Conservation (phyloP, 2,888 invertebrate genomes). For the Muscina levida region DNA sequence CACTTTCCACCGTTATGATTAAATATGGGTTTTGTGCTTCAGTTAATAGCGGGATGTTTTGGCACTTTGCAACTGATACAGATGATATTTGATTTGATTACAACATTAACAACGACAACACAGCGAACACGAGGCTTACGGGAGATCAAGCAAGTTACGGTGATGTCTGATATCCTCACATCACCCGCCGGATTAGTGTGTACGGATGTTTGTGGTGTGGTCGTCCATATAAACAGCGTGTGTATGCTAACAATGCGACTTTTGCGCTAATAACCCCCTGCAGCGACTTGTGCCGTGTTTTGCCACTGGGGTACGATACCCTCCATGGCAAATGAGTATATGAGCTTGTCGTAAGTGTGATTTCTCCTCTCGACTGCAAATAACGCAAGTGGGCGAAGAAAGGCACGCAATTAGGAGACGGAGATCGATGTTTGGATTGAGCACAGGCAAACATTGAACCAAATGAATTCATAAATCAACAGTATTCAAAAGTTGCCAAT, state of each 20-base stretch:
- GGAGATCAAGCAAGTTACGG: conserved; percentile 56
- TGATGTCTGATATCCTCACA: conserved; percentile 24
- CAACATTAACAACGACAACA: conserved; percentile 54
- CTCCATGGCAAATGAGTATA: too few species aligned
- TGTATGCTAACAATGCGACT: conserved; percentile 53
- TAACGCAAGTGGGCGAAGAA: too few species aligned
- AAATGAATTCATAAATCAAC: too few species aligned
- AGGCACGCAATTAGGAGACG: too few species aligned
- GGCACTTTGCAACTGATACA: conserved; percentile 59
- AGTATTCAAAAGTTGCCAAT: too few species aligned
- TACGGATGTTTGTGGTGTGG: conserved; percentile 29
- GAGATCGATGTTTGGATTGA: too few species aligned
- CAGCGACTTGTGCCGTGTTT: conserved; percentile 49
- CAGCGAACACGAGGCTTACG: conserved; percentile 2
- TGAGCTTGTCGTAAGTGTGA: too few species aligned
- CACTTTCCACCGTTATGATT: conserved; percentile 43
- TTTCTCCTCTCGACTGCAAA: too few species aligned
- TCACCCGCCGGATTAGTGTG: background rate
- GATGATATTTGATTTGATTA: conserved; percentile 64
- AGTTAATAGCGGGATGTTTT: conserved; percentile 57
- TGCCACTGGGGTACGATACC: background rate
- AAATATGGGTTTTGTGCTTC: conserved; percentile 51
- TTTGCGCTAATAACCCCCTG: conserved; percentile 65
- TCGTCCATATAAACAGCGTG: conserved; percentile 33
- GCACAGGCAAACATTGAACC: too few species aligned